These are phyloP conservation scores for Odontomyia ornata DNA, from an alignment of 2,888 invertebrate genomes.

Conservation along the genomic window DNA sequence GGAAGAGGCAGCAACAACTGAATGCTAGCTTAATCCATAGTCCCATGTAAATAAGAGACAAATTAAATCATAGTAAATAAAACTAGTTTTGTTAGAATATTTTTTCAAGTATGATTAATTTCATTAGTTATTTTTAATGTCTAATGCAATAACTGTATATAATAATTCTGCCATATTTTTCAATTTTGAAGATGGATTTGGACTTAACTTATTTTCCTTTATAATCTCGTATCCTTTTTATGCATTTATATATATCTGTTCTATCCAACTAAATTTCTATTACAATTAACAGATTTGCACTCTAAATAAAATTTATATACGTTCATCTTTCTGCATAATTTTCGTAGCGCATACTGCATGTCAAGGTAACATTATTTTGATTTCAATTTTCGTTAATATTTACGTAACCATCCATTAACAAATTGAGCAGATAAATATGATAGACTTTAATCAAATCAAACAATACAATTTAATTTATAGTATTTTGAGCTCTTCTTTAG, in stretches of 20 bases:
- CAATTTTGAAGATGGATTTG: background rate
- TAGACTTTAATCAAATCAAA: too few species aligned
- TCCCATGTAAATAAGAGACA: too few species aligned
- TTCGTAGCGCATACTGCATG: background rate
- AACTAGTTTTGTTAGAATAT: background rate
- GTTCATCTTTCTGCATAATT: background rate
- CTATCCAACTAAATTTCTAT: slow-evolving; percentile 26
- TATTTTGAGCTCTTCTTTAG: too few species aligned
- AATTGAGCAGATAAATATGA: too few species aligned
- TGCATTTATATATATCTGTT: slow-evolving; percentile 14
- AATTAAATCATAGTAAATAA: slow-evolving; percentile 29
- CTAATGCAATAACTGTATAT: slow-evolving; percentile 34
- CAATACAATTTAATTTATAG: too few species aligned
- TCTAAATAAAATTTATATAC: background rate
- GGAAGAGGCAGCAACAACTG: too few species aligned
- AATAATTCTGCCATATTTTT: slow-evolving; percentile 28
- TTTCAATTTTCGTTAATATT: background rate
- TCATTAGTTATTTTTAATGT: slow-evolving; percentile 16
- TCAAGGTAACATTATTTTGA: slow-evolving; percentile 1
- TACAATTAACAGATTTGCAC: background rate
- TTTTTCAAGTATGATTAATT: slow-evolving; percentile 25
- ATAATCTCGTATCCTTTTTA: background rate
- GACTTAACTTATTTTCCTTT: background rate
- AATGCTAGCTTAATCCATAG: too few species aligned
- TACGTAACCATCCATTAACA: background rate